These are phyloP conservation scores for Haliclystus octoradiatus DNA, from an alignment of 30 jellyfish, hydroid and myxozoan genomes.

Conservation along the genomic window DNA sequence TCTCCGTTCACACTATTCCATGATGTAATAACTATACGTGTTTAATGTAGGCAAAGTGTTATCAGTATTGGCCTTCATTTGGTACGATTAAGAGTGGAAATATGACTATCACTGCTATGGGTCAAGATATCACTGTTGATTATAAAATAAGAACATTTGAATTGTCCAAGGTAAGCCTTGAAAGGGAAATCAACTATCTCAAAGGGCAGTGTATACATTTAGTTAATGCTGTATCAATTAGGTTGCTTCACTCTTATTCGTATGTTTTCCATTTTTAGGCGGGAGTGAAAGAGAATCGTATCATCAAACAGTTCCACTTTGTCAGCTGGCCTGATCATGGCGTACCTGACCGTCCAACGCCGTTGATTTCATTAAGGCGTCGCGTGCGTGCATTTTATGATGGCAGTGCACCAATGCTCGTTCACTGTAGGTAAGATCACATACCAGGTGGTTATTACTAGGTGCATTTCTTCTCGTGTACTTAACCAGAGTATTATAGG, in stretches of 20 bases:
- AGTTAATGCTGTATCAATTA: no score
- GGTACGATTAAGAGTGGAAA: slow-evolving; percentile 66
- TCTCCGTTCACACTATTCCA: no score
- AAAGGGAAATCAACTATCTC: no score
- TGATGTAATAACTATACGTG: no score
- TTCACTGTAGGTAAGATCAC: slow-evolving; percentile 84
- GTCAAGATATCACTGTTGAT: slow-evolving; percentile 82
- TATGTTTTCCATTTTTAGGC: no score
- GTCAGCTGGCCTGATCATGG: slow-evolving; percentile 99
- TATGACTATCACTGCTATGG: slow-evolving; percentile 49
- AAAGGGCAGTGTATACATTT: no score
- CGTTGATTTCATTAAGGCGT: slow-evolving; percentile 77
- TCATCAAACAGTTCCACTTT: slow-evolving; percentile 70
- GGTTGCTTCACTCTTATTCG: no score
- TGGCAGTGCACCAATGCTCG: slow-evolving; percentile 66
- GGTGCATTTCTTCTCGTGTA: no score
- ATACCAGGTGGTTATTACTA: no score
- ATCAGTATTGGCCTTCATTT: slow-evolving; percentile 85
- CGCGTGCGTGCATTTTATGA: slow-evolving; percentile 65
- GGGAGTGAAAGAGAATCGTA: slow-evolving; percentile 27
- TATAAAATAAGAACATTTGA: slow-evolving; percentile 52
- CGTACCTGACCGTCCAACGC: slow-evolving; percentile 91
- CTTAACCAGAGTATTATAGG: no score
- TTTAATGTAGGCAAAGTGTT: slow-evolving; percentile 73
- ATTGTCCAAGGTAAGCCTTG: slow-evolving; percentile 67